Conservation (phyloP, 2,797 vertebrate species). For the Prunella strophiata region DNA sequence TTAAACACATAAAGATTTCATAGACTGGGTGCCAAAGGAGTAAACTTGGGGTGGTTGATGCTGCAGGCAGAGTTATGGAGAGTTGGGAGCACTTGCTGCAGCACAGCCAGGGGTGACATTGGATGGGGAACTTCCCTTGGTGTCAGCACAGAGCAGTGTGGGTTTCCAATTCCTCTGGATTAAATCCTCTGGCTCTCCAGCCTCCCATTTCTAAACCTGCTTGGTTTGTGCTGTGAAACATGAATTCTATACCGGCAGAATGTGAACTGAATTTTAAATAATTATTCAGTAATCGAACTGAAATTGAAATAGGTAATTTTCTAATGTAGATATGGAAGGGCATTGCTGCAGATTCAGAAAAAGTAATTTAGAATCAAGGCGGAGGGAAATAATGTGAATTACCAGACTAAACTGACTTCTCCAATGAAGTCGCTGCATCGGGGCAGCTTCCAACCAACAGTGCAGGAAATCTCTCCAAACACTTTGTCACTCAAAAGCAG, state of each 20-base stretch:
- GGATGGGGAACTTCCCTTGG: neutral
- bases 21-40: neutral
- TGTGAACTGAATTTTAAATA: neutral
- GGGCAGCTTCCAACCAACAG: neutral
- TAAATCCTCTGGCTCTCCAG: neutral
- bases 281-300: neutral
- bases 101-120: neutral
- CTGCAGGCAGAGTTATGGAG: neutral
- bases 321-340: neutral
- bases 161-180: neutral
- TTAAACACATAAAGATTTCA: constrained; percentile 11
- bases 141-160: neutral
- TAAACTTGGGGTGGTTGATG: neutral
- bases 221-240: fast-evolving
- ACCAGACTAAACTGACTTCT: neutral
- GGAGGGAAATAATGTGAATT: neutral
- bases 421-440: fast-evolving
- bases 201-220: fast-evolving
- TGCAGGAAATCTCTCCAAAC: neutral
- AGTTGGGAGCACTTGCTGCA: neutral
- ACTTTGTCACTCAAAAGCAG: neutral
- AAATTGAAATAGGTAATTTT: neutral
- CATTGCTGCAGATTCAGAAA: neutral
- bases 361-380: fast-evolving
- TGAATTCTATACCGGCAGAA: fast-evolving